phyloP scores from a whole-genome alignment of 2,113 vertebrate species.

The Barnardius zonarius region DNA sequence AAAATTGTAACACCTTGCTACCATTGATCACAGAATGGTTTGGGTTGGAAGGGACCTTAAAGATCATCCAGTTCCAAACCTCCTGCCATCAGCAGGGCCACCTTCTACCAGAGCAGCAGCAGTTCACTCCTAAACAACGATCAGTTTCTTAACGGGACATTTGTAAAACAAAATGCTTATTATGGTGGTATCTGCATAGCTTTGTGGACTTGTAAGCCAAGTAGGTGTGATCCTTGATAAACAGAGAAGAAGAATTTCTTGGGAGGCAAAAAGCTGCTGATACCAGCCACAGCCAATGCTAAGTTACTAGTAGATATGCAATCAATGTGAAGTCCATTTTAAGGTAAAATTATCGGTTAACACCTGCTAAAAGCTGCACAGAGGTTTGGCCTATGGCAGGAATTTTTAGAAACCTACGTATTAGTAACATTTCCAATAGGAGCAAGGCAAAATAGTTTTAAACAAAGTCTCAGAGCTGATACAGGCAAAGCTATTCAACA shows the following conservation, averaged over 20 bases:
- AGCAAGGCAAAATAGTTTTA: neutral
- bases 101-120: neutral
- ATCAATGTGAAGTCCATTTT: accelerated
- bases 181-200: neutral
- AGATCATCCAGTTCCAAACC: neutral
- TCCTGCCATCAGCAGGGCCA: neutral
- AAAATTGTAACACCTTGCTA: accelerated
- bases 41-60: neutral
- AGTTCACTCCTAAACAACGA: neutral
- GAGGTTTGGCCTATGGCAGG: accelerated
- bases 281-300: accelerated
- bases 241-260: neutral
- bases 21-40: neutral
- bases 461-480: accelerated
- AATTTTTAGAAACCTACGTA: accelerated
- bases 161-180: accelerated
- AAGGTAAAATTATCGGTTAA: too few relatives aligned
- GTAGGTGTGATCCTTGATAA: neutral
- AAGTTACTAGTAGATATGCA: neutral
- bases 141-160: accelerated
- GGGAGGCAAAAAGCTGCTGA: neutral
- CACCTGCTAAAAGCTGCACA: neutral
- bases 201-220: too few relatives aligned
- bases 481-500: accelerated
- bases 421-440: accelerated